phyloP scores from a whole-genome alignment of 2,888 invertebrate genomes.

The Cheilosia grossa region DNA sequence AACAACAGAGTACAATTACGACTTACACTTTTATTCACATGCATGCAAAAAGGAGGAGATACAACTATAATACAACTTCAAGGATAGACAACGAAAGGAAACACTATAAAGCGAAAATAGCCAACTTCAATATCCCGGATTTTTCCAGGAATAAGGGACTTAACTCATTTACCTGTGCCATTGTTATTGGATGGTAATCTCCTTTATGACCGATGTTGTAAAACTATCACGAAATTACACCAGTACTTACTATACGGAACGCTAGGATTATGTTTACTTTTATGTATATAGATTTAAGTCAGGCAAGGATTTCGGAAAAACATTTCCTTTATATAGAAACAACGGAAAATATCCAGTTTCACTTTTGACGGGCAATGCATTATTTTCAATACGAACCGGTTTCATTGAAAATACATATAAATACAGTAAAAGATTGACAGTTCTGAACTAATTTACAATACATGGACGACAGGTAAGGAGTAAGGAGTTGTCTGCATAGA shows the following conservation, averaged over 20 bases:
- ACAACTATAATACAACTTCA: not conserved
- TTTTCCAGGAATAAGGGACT: constrained; percentile 31
- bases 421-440: no score
- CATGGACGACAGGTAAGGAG: no score
- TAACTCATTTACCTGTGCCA: not conserved
- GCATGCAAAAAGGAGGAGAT: constrained; percentile 23
- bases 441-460: no score
- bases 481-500: no score
- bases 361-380: not conserved
- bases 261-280: not conserved
- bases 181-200: constrained; percentile 18
- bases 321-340: not conserved
- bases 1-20: constrained; percentile 1
- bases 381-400: no score
- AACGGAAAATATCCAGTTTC: not conserved
- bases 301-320: not conserved
- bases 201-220: constrained; percentile 9
- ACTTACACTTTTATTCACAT: not conserved
- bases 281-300: not conserved
- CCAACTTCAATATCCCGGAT: not conserved
- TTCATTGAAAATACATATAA: no score
- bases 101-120: not conserved
- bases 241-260: not conserved
- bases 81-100: not conserved
- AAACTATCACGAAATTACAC: not conserved